These are phyloP conservation scores for Pituophis catenifer DNA, from an alignment of 2,113 vertebrate genomes.

Conservation along the genomic window DNA sequence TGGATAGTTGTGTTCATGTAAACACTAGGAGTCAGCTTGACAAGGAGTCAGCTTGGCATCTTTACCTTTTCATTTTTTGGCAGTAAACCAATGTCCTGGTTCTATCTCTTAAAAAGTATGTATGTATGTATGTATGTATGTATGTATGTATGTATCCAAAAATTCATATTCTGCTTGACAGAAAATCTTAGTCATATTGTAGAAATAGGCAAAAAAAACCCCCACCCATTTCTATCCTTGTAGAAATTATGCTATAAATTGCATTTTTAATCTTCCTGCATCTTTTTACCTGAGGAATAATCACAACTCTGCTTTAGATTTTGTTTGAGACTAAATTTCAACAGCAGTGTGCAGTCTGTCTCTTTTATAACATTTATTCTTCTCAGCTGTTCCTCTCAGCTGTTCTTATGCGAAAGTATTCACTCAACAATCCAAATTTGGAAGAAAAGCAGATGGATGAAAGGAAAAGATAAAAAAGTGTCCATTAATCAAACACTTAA, in stretches of 20 bases:
- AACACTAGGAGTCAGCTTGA: not conserved
- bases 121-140: not conserved
- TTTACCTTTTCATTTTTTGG: not conserved
- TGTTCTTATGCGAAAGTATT: constrained; percentile 16
- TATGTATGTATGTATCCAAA: not conserved
- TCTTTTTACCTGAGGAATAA: not conserved
- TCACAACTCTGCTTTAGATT: not conserved
- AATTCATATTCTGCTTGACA: not conserved
- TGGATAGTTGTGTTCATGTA: not conserved
- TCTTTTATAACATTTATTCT: constrained; percentile 6
- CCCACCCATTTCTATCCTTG: not conserved
- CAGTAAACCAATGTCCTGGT: not conserved
- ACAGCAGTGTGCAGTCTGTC: no score
- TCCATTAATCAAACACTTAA: constrained; percentile 18
- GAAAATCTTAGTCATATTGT: not conserved
- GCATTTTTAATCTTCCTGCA: not conserved
- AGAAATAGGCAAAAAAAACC: not conserved
- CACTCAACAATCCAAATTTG: constrained; percentile 23
- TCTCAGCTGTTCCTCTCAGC: constrained; percentile 14
- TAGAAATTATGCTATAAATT: not conserved
- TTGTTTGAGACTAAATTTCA: not conserved
- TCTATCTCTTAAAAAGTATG: not conserved
- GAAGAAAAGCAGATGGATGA: constrained; percentile 20
- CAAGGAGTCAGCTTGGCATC: not conserved
- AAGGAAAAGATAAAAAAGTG: not conserved